Conservation (phyloP, 2,113 vertebrate species). For the Esox niger region DNA sequence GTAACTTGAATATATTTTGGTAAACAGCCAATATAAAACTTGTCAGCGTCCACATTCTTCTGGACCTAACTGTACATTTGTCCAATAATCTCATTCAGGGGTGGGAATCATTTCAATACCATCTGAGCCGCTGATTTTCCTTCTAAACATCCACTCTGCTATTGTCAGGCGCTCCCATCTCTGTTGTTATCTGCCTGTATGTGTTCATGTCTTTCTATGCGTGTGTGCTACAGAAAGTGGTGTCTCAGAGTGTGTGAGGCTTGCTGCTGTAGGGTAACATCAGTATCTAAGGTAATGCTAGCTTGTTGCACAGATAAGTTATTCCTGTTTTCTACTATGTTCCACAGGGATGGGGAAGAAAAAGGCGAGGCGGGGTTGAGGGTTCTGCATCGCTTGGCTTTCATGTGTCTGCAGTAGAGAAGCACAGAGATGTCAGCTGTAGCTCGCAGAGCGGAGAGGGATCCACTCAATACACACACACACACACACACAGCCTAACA, state of each 20-base stretch:
- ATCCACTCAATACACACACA: constrained; percentile 2
- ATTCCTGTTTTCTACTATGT: constrained; percentile 56
- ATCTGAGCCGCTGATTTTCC: too few relatives aligned
- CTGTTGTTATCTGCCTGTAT: neutral
- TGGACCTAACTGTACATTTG: too few relatives aligned
- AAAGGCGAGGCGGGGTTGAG: neutral
- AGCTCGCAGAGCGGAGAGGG: constrained; percentile 33
- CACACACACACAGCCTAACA: neutral
- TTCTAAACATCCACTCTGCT: too few relatives aligned
- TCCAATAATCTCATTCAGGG: too few relatives aligned
- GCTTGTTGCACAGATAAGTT: constrained; percentile 46
- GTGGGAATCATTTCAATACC: too few relatives aligned
- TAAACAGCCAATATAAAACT: too few relatives aligned
- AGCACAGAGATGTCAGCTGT: constrained; percentile 54
- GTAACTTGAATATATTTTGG: too few relatives aligned
- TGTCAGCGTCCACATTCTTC: too few relatives aligned
- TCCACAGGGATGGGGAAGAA: constrained; percentile 38
- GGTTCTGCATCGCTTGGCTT: constrained; percentile 39
- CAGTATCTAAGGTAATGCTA: constrained; percentile 27
- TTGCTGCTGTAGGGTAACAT: neutral
- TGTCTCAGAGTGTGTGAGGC: neutral
- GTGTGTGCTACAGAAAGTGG: neutral
- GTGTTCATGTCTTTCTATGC: neutral
- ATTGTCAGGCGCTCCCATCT: neutral
- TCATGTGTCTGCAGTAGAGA: constrained; percentile 54